These are phyloP conservation scores for Oreohelix idahoensis DNA, from an alignment of 1,140 invertebrate genomes.

Conservation along the genomic window DNA sequence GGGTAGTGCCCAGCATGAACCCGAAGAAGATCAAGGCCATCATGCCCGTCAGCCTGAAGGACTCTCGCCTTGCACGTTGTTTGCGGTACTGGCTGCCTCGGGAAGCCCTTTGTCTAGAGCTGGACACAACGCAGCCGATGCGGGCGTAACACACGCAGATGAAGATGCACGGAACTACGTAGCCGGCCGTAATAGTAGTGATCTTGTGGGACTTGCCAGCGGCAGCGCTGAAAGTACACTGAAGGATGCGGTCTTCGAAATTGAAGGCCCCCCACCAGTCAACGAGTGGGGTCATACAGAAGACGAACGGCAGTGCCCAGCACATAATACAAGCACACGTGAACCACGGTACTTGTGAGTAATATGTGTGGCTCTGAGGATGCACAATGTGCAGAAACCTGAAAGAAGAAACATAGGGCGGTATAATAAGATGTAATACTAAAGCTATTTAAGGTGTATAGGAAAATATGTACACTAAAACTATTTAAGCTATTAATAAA, in stretches of 20 bases:
- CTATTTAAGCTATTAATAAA: too few species aligned
- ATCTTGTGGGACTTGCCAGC: slow-evolving; percentile 59
- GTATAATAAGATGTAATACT: too few species aligned
- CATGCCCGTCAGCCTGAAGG: slow-evolving; percentile 59
- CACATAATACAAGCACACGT: slow-evolving; percentile 51
- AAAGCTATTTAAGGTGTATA: too few species aligned
- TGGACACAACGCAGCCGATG: slow-evolving; percentile 61
- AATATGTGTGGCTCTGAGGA: slow-evolving; percentile 53
- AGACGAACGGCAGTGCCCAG: slow-evolving; percentile 58
- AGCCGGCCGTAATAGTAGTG: slow-evolving; percentile 58
- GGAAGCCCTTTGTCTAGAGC: slow-evolving; percentile 53
- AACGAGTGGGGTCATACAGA: slow-evolving; percentile 57
- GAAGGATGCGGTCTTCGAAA: slow-evolving; percentile 58
- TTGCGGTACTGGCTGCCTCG: slow-evolving; percentile 50
- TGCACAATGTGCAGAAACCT: slow-evolving; percentile 63
- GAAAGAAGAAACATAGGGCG: neutral
- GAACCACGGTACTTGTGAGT: slow-evolving; percentile 50
- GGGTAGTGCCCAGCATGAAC: slow-evolving; percentile 59
- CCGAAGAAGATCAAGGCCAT: slow-evolving; percentile 62
- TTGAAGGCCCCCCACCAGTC: slow-evolving; percentile 58
- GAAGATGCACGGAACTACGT: slow-evolving; percentile 63
- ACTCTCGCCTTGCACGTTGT: slow-evolving; percentile 46
- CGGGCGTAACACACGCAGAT: slow-evolving; percentile 64
- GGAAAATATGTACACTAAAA: too few species aligned
- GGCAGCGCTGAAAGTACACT: slow-evolving; percentile 60